These are phyloP conservation scores for Carcinoscorpius rotundicauda DNA, from an alignment of 1,140 invertebrate species.

Conservation along the genomic window DNA sequence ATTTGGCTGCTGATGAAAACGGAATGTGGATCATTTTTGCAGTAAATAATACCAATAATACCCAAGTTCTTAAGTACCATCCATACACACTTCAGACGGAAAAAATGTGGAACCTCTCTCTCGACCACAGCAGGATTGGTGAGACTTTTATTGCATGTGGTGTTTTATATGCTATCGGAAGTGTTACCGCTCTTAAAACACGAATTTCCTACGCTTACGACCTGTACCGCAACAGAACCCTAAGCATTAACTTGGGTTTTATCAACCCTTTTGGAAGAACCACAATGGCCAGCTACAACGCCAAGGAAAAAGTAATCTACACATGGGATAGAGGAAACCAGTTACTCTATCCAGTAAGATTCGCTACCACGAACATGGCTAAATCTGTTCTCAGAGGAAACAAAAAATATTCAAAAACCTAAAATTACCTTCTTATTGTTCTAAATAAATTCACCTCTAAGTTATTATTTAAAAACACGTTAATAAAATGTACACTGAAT, in stretches of 20 bases:
- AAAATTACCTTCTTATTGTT: too few relatives aligned
- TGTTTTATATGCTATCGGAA: slow-evolving; percentile 81
- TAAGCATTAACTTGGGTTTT: slow-evolving; percentile 44
- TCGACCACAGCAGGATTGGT: slow-evolving; percentile 67
- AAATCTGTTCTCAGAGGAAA: too few relatives aligned
- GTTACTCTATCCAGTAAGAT: slow-evolving; percentile 77
- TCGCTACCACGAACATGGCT: slow-evolving; percentile 14
- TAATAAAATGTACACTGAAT: too few relatives aligned
- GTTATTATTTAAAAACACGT: too few relatives aligned
- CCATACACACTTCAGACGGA: slow-evolving; percentile 45
- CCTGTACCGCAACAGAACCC: slow-evolving; percentile 55
- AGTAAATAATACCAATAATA: slow-evolving; percentile 70
- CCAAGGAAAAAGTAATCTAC: slow-evolving; percentile 69
- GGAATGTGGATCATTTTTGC: slow-evolving; percentile 43
- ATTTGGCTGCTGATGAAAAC: slow-evolving; percentile 89
- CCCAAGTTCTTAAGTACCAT: slow-evolving; percentile 64
- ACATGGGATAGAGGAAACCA: slow-evolving; percentile 93
- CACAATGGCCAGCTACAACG: slow-evolving; percentile 84
- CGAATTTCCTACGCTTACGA: slow-evolving; percentile 76
- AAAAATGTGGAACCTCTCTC: slow-evolving; percentile 74
- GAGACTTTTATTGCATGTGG: slow-evolving; percentile 94
- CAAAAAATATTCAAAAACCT: too few relatives aligned
- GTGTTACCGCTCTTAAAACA: slow-evolving; percentile 61
- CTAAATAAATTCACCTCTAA: too few relatives aligned
- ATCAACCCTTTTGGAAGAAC: slow-evolving; percentile 84